Evolutionary conservation across 1,140 invertebrate species (phyloP).

Genomic region (Lerema accius): DNA sequence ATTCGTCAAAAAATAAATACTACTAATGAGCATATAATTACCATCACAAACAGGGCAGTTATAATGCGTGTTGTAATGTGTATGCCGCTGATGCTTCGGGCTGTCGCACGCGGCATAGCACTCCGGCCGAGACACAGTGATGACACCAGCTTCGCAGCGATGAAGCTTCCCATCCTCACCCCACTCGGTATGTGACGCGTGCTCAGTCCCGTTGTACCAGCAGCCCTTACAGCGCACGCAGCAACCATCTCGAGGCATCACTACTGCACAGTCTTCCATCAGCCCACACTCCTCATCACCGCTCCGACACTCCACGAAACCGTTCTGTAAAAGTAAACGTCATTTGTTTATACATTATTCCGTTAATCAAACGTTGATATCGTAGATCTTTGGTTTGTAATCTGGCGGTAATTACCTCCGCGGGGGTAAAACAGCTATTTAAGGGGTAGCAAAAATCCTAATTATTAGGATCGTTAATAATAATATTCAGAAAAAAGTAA

Average conservation of each 20-base stretch:
- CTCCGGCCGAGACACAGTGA: slow-evolving; percentile 89
- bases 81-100: slow-evolving; percentile 87
- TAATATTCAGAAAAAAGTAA: no score
- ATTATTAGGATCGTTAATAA: no score
- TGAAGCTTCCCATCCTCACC: slow-evolving; percentile 88
- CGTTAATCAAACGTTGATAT: background rate
- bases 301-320: slow-evolving; percentile 72
- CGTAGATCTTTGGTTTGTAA: no score
- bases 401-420: no score
- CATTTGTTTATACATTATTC: background rate
- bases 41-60: slow-evolving; percentile 93
- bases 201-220: slow-evolving; percentile 87
- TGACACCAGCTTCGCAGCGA: slow-evolving; percentile 91
- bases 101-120: slow-evolving; percentile 91
- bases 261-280: slow-evolving; percentile 71
- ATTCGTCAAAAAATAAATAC: no score
- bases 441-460: no score
- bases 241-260: slow-evolving; percentile 73
- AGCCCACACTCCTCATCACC: slow-evolving; percentile 66
- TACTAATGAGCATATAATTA: no score
- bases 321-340: slow-evolving; percentile 62
- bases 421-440: no score
- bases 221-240: slow-evolving; percentile 86
- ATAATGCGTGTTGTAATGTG: slow-evolving; percentile 83
- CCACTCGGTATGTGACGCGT: slow-evolving; percentile 91